A percentile compares a stretch with the other conserved stretches of the same genome.
Evolutionary conservation across 2,888 invertebrate species (phyloP).

Genomic region (Cantharis lateralis): DNA sequence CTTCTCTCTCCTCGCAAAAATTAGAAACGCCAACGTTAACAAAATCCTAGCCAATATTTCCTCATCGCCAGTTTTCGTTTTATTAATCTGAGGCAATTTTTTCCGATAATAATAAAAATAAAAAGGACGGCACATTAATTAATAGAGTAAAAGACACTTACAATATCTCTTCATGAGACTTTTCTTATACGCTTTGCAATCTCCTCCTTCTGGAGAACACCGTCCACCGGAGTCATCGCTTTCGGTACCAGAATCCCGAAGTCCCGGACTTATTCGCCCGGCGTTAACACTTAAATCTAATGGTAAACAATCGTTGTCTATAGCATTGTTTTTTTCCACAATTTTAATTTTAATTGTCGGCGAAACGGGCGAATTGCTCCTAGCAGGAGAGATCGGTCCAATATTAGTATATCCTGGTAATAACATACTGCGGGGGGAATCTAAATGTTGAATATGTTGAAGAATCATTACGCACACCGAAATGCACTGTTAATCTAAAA

Average conservation of each 20-base stretch:
- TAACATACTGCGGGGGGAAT: conserved; percentile 34
- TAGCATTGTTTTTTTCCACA: conserved; percentile 22
- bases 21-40: conserved; percentile 26
- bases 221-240: conserved; percentile 81
- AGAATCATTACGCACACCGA: conserved; percentile 35
- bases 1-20: conserved; percentile 26
- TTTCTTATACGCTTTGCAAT: conserved; percentile 80
- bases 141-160: conserved; percentile 66
- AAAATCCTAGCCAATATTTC: conserved; percentile 20
- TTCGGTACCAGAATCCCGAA: conserved; percentile 72
- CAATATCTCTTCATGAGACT: conserved; percentile 91
- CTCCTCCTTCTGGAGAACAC: conserved; percentile 65
- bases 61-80: conserved; percentile 12
- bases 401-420: conserved; percentile 32
- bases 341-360: conserved; percentile 37
- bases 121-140: not conserved
- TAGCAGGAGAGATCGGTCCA: conserved; percentile 32
- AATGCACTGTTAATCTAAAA: conserved; percentile 12
- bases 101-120: not conserved
- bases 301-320: conserved; percentile 63
- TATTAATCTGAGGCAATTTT: not conserved
- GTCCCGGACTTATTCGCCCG: conserved; percentile 56
- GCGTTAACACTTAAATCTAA: conserved; percentile 75
- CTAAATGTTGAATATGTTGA: conserved; percentile 48
- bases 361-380: conserved; percentile 36